phyloP scores from a whole-genome alignment of 1,140 invertebrate genomes.

The Meloidogyne hapla region DNA sequence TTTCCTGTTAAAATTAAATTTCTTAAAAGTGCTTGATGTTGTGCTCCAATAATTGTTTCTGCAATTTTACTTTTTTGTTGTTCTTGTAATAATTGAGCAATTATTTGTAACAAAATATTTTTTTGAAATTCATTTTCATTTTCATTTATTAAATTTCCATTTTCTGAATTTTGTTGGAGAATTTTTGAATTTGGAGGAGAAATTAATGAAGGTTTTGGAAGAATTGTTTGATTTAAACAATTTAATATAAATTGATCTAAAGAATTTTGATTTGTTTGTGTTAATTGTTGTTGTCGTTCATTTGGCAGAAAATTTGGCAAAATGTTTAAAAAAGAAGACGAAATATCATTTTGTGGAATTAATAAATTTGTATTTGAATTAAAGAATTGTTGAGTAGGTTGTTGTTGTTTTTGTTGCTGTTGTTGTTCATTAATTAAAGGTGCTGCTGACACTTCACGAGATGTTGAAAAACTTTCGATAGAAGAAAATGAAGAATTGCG shows the following conservation, averaged over 20 bases:
- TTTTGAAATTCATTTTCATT: slow-evolving; percentile 2
- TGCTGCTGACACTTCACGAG: neutral
- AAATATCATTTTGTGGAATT: neutral
- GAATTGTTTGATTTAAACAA: neutral
- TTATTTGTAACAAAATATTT: slow-evolving; percentile 15
- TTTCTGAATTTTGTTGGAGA: neutral
- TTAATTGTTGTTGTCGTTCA: neutral
- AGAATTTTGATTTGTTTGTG: neutral
- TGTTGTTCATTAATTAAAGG: neutral
- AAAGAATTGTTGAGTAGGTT: neutral
- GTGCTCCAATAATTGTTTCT: slow-evolving; percentile 6
- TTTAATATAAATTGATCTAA: slow-evolving; percentile 2
- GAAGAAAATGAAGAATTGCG: neutral
- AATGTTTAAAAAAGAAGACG: neutral
- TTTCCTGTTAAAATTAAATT: neutral
- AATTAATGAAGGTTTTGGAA: neutral
- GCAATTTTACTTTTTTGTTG: slow-evolving; percentile 16
- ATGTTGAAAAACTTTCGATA: neutral
- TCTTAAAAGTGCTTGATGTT: slow-evolving; percentile 7
- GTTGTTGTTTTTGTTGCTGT: neutral
- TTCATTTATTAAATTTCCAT: slow-evolving; percentile 4
- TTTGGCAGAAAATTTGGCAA: neutral
- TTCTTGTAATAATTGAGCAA: slow-evolving; percentile 21
- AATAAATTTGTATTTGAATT: neutral
- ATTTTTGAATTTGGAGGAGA: neutral